phyloP scores from a whole-genome alignment of 1,140 invertebrate species.

The Microplitis demolitor region DNA sequence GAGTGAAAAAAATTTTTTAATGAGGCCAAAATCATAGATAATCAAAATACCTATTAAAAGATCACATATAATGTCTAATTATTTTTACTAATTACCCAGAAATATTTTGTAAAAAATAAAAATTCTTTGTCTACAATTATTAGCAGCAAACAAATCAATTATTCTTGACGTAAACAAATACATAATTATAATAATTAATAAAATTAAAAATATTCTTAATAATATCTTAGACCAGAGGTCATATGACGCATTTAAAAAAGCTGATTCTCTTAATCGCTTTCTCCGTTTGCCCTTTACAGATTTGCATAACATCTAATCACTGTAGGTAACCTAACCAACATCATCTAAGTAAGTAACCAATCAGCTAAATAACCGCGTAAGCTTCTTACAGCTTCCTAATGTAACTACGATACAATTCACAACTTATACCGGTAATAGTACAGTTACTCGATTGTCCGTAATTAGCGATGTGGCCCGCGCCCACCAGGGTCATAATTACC shows the following conservation, averaged over 20 bases:
- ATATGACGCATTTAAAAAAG: conserved; percentile 33
- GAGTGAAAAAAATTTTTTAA: no score
- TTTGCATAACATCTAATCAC: conserved; percentile 48
- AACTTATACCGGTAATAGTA: neutral
- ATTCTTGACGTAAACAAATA: no score
- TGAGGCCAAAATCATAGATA: no score
- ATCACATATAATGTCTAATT: no score
- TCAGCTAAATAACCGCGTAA: no score
- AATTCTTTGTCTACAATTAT: no score
- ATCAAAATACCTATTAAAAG: no score
- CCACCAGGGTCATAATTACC: conserved; percentile 48
- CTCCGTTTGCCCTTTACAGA: conserved; percentile 48
- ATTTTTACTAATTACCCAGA: no score
- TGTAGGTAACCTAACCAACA: neutral
- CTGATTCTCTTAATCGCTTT: conserved; percentile 50
- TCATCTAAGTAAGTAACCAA: neutral
- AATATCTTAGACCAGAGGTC: conserved; percentile 23
- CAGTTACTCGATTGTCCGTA: conserved; percentile 51
- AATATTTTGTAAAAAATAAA: no score
- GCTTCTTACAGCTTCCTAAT: no score
- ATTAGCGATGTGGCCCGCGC: conserved; percentile 57
- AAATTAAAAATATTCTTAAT: neutral
- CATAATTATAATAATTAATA: neutral
- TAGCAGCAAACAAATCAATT: no score
- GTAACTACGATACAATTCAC: conserved; percentile 25